Base-by-base conservation (phyloP, 2,113 vertebrate species). In the Heliornis fulica region DNA sequence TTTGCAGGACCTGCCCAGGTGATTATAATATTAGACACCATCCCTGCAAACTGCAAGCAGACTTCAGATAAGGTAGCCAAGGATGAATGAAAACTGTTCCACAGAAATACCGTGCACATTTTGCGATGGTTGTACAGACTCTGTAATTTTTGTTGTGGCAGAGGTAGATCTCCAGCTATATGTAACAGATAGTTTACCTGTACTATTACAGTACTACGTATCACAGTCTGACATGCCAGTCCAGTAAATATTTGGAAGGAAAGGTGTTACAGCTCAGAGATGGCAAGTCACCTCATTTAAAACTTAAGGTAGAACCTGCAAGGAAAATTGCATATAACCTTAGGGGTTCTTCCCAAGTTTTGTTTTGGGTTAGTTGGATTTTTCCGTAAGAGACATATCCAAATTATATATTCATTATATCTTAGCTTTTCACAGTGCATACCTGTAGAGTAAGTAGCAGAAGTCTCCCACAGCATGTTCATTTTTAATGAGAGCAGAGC, bases 401-500 rank as follows among this genome's bases (percentile, higher is more conserved):
- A 68, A 70, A 96, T 92, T 93, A 66, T 36, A 21, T 88, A 96
- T 93, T 97, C 90, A 90, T 95, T 93, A 80, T 83, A 77, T 70
- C 64, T 81, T 88, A 78, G 92, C 79, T 88, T 95, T 94, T 93
- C 96, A 71, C 88, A 90, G 92, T 84, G 71, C 85, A 68, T 63
- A 94, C 88, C 90, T 96, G 92, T 92, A 70, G 68, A 90, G 72
- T 81, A n/a, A 83, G 68, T 86, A 76, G 76, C 80, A 78, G 68
- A 96, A 96, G 79, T 95, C 60, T 96, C 90, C 96, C 93, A 45
- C 88, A 94, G 96, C 92, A 86, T 81, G 85, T 90, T 96, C 75
- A 93, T 95, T 95, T 96, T 96, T 96, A 96, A 97, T 96, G 93
- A 97, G 95, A 96, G 89, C 85, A 93, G 87, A 96, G 72, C 69